Evolutionary conservation across 2,797 vertebrate species (phyloP), one percentile per base, ranked within the genome.

Genomic region (Enteromius argenteus): DNA sequence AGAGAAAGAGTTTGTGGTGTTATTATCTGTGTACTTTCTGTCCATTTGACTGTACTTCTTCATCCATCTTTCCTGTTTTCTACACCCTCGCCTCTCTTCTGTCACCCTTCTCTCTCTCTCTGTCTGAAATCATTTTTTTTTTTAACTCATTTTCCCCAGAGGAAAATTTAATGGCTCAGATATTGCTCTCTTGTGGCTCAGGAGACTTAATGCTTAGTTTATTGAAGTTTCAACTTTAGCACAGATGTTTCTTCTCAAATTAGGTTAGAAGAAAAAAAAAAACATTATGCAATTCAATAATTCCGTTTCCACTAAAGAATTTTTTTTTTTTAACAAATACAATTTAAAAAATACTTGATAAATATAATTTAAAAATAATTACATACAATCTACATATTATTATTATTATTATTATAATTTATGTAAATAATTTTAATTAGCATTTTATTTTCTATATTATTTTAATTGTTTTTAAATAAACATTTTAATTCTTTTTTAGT

Each of bases 181-280:
- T 53, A 53, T 53, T 74, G 72, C 72, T 53, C 30, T 74, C 32
- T 74, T 35, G 46, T 51, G 27, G 17, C 27, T 32, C 71, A 51
- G 17, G 27, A 73, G 9, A 21, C 19, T 32, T 19, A 32, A 32
- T 30, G 44, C 3, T 51, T n/a, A n/a, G n/a, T 64, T 9, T 71
- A 51, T 21, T 51, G 17, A 53, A 17, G 46, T 14, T 53, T 51
- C 2, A 30, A 51, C 15, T 30, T 30, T 19, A 30, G 5, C 23
- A 4, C 13, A 30, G 23, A 1, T 73, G 27, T 53, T 51, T 53
- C 5, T 51, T 37, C 64, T 39, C 9, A 67, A 67, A 67, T 37
- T 62, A 21, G 32, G 1, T 67, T n/a, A 27, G 13, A 14, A 71
- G n/a, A 71, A 11, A 58, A 13, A 32, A 73, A 11, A 23, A 9